A percentile compares a stretch with the other conserved stretches of the same genome.
Evolutionary conservation across 92 coral and sea anemone genomes (phyloP).

Genomic region (Heliopora coerulea): DNA sequence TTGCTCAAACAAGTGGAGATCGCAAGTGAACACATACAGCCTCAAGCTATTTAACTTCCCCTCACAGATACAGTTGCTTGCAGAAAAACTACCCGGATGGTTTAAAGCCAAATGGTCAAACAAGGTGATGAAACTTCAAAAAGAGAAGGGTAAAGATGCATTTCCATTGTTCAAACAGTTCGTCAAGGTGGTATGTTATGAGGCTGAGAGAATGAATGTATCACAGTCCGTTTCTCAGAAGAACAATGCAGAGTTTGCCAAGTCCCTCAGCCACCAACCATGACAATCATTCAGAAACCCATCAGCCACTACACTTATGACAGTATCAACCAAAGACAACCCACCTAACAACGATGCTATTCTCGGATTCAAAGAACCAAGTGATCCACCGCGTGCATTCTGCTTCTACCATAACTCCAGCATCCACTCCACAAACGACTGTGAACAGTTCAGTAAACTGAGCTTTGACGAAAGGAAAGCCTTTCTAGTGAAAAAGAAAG

Average conservation of each 20-base stretch:
- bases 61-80: slow-evolving; percentile 48
- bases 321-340: no score
- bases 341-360: no score
- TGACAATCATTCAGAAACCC: no score
- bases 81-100: slow-evolving; percentile 53
- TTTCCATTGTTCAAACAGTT: slow-evolving; percentile 53
- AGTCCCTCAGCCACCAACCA: no score
- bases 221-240: slow-evolving; percentile 52
- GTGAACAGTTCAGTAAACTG: slow-evolving; percentile 51
- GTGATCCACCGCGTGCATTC: not conserved
- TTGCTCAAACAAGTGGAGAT: not conserved
- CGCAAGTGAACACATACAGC: slow-evolving; percentile 8
- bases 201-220: slow-evolving; percentile 59
- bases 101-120: slow-evolving; percentile 59
- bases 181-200: slow-evolving; percentile 37
- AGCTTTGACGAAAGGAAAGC: slow-evolving; percentile 54
- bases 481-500: slow-evolving; percentile 52
- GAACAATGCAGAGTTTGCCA: not conserved
- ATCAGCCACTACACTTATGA: no score
- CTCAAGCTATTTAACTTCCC: slow-evolving; percentile 49
- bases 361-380: no score
- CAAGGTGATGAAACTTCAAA: slow-evolving; percentile 52
- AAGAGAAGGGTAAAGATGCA: slow-evolving; percentile 45
- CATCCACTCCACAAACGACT: slow-evolving; percentile 47
- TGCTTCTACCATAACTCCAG: slow-evolving; percentile 57